Evolutionary conservation across 2,797 vertebrate species (phyloP).

Genomic region (Bradypodion pumilum): DNA sequence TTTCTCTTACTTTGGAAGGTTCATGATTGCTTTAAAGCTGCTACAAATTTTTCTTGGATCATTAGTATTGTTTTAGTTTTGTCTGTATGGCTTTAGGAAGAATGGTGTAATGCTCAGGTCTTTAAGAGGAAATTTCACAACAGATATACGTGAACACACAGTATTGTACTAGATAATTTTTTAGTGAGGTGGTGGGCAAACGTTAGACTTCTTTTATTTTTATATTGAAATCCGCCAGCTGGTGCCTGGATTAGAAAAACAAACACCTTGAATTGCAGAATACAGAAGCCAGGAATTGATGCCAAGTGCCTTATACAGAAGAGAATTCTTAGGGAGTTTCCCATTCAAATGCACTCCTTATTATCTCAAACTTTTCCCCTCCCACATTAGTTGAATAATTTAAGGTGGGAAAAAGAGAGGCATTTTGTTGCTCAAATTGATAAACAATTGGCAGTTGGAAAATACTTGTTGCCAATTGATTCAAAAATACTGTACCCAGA

Average conservation of each 20-base stretch:
- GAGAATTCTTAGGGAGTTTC: not conserved
- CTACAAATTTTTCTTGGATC: not conserved
- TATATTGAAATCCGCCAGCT: not conserved
- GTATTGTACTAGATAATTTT: not conserved
- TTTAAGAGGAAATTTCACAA: not conserved
- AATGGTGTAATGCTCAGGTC: not conserved
- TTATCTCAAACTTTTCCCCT: not conserved
- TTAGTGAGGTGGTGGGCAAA: not conserved
- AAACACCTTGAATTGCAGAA: not conserved
- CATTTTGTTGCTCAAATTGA: not conserved
- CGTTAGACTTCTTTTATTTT: not conserved
- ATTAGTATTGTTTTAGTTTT: not conserved
- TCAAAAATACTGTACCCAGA: not conserved
- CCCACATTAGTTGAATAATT: not conserved
- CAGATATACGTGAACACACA: not conserved
- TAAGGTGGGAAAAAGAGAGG: not conserved
- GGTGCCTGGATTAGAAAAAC: not conserved
- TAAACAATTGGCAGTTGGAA: not conserved
- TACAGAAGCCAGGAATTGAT: not conserved
- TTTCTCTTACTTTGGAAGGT: conserved; percentile 1
- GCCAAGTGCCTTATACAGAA: not conserved
- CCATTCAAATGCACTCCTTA: not conserved
- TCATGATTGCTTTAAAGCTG: conserved; percentile 15
- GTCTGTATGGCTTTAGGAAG: not conserved
- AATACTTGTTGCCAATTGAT: not conserved